Percentiles rank a stretch among this genome's conserved stretches.
Evolutionary conservation across 2,888 invertebrate species (phyloP).

Genomic region (Ochropacha duplaris): DNA sequence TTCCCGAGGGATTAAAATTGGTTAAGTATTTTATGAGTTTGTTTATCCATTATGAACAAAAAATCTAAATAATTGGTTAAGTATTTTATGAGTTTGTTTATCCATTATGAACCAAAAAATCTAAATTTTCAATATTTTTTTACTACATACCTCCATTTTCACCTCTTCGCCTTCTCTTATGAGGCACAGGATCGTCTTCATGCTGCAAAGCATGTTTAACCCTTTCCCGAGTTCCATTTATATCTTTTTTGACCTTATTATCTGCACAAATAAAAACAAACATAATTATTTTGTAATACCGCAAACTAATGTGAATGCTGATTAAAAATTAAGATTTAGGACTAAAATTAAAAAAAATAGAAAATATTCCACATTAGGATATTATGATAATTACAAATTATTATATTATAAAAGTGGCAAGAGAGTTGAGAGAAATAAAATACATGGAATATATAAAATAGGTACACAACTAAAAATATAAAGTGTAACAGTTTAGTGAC

Average conservation of each 20-base stretch:
- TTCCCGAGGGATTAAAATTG: no score
- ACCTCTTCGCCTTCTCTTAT: conserved; percentile 79
- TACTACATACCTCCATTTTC: conserved; percentile 53
- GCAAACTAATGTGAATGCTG: neutral
- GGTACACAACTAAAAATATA: neutral
- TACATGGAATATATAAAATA: neutral
- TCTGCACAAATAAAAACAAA: conserved; percentile 44
- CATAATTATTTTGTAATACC: neutral
- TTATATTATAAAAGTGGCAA: no score
- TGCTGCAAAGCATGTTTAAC: conserved; percentile 90
- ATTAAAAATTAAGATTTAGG: no score
- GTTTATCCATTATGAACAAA: no score
- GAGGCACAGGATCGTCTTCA: conserved; percentile 88
- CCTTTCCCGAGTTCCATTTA: conserved; percentile 86
- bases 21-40: no score
- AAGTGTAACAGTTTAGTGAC: neutral
- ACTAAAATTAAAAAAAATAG: no score
- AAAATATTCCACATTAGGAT: no score
- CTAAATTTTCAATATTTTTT: no score
- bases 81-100: no score
- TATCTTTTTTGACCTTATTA: conserved; percentile 63
- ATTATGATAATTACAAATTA: no score
- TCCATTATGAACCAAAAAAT: no score
- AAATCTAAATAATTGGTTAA: no score
- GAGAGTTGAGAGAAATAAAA: neutral